These are phyloP conservation scores for Zygothrica quintamaculata DNA, from an alignment of 2,888 invertebrate species.

Conservation along the genomic window DNA sequence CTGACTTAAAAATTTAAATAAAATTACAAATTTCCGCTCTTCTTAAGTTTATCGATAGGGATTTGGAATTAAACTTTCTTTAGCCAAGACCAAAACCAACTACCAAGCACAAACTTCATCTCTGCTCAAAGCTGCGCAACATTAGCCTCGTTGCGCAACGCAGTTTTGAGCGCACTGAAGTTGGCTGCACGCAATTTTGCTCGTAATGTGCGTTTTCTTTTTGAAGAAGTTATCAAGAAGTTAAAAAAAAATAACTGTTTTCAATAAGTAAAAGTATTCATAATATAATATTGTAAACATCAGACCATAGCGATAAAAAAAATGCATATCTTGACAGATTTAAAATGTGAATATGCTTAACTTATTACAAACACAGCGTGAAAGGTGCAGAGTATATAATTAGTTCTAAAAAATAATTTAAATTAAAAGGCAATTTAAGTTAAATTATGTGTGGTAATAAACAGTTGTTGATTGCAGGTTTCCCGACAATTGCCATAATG, in stretches of 20 bases:
- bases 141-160: slow-evolving; percentile 6
- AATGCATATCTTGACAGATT: too few species aligned
- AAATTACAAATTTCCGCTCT: too few species aligned
- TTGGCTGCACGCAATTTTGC: background rate
- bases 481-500: slow-evolving; percentile 22
- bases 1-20: too few species aligned
- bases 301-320: too few species aligned
- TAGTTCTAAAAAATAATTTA: slow-evolving; percentile 27
- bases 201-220: background rate
- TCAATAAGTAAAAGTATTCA: too few species aligned
- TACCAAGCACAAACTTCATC: background rate
- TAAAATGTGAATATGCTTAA: slow-evolving; percentile 13
- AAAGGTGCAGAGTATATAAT: slow-evolving; percentile 12
- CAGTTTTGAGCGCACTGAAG: background rate
- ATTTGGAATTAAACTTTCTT: background rate
- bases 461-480: slow-evolving; percentile 31
- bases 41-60: background rate
- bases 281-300: too few species aligned
- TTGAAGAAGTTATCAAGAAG: background rate
- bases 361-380: slow-evolving; percentile 10
- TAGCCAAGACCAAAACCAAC: slow-evolving; percentile 36
- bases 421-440: slow-evolving; percentile 21
- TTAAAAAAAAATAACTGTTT: too few species aligned
- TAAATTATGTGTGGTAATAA: slow-evolving; percentile 12
- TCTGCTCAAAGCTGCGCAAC: background rate